A percentile compares a stretch with the other conserved stretches of the same genome.
phyloP scores from a whole-genome alignment of 2,113 vertebrate species.

The Petroica traversi region DNA sequence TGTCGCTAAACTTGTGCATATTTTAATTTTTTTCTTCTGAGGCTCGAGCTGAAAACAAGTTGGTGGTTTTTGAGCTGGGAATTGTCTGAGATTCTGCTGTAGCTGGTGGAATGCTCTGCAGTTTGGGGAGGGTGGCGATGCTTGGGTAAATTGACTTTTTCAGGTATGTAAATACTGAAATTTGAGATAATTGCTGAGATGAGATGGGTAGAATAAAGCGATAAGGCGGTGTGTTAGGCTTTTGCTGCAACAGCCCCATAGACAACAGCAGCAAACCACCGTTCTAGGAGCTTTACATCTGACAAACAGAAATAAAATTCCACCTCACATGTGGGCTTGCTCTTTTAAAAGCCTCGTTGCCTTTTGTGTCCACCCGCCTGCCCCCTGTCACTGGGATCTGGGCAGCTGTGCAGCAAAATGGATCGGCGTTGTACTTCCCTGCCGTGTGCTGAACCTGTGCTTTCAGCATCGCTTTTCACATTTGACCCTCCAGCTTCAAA shows the following conservation, averaged over 20 bases:
- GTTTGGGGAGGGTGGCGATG: not conserved
- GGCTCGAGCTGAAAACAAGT: not conserved
- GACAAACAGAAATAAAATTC: not conserved
- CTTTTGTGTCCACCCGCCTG: not conserved
- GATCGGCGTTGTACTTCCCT: not conserved
- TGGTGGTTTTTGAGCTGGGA: not conserved
- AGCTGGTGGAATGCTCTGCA: not conserved
- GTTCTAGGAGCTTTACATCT: not conserved
- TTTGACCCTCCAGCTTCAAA: slow-evolving; percentile 17
- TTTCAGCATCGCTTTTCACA: not conserved
- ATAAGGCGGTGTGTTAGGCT: not conserved
- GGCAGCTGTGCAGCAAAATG: not conserved
- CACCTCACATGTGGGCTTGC: not conserved
- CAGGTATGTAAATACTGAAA: slow-evolving; percentile 9
- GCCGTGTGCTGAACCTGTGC: not conserved
- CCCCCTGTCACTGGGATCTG: not conserved
- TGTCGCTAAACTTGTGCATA: not conserved
- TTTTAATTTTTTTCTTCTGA: not conserved
- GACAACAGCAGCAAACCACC: not conserved
- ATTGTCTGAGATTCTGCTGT: not conserved
- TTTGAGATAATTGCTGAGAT: not conserved
- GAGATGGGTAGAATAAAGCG: not conserved
- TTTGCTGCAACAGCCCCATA: not conserved
- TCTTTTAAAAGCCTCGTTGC: not conserved
- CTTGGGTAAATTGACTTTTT: not conserved